Conservation (phyloP, 2,797 vertebrate species). For the Propithecus perrieri region DNA sequence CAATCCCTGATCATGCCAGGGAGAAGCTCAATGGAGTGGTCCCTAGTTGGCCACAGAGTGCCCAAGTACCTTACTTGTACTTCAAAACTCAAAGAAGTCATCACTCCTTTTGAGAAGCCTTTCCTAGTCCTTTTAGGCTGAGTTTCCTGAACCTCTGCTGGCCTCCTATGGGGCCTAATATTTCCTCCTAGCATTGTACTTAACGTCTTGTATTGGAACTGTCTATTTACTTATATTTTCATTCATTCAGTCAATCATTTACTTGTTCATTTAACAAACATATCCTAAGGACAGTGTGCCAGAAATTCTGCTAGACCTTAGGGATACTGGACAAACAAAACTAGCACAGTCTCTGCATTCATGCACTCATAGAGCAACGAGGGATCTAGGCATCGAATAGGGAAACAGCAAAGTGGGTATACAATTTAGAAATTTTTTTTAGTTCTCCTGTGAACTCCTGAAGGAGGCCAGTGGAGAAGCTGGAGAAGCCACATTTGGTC, state of each 20-base stretch:
- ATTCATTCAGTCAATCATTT: neutral
- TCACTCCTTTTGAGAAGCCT: neutral
- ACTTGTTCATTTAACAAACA: neutral
- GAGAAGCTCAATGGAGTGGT: no score
- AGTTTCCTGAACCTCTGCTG: neutral
- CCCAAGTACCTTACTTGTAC: no score
- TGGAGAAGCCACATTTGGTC: neutral
- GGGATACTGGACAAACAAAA: neutral
- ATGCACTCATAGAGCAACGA: neutral
- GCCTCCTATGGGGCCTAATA: neutral
- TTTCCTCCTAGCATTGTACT: neutral
- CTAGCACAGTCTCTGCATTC: neutral
- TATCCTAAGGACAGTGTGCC: neutral
- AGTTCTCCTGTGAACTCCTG: neutral
- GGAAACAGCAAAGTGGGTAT: neutral
- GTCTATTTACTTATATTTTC: neutral
- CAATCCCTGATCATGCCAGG: no score
- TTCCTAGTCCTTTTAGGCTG: neutral
- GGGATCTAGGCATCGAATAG: neutral
- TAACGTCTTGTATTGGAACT: neutral
- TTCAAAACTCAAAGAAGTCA: neutral
- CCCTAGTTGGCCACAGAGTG: no score
- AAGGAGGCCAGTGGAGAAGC: neutral
- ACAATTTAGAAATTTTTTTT: neutral
- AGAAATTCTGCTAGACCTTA: neutral